Percentiles rank a stretch among this genome's conserved stretches.
phyloP scores from a whole-genome alignment of 2,113 vertebrate species.

The Notiomystis cincta region DNA sequence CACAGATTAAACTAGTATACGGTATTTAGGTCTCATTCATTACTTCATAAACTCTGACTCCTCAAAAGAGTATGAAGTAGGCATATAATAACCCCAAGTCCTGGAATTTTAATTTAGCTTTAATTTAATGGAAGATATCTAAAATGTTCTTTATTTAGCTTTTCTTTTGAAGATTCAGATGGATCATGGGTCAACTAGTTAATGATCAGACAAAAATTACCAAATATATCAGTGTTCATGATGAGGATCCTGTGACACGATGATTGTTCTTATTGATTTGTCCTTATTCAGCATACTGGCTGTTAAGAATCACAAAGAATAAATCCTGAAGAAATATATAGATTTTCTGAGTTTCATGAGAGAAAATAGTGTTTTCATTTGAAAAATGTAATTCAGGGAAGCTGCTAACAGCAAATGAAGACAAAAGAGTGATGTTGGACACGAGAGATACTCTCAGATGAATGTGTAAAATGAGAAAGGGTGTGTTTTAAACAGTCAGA shows the following conservation, averaged over 20 bases:
- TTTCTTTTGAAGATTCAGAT: not conserved
- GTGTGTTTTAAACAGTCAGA: not conserved
- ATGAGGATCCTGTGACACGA: not conserved
- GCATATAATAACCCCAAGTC: not conserved
- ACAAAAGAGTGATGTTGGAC: not conserved
- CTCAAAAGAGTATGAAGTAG: not conserved
- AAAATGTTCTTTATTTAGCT: not conserved
- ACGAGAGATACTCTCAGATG: not conserved
- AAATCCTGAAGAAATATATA: not conserved
- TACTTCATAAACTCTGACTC: not conserved
- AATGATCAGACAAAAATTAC: not conserved
- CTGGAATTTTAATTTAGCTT: not conserved
- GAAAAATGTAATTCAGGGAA: not conserved
- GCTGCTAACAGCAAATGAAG: not conserved
- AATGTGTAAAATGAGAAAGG: not conserved
- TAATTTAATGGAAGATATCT: not conserved
- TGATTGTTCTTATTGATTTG: not conserved
- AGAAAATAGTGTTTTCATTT: not conserved
- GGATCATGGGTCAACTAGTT: not conserved
- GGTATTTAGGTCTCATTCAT: slow-evolving; percentile 16
- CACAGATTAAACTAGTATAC: not conserved
- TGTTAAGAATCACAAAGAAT: not conserved
- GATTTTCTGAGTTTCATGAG: not conserved
- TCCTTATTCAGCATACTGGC: not conserved
- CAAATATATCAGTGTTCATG: not conserved